A percentile compares a stretch with the other conserved stretches of the same genome.
phyloP scores from a whole-genome alignment of 2,113 vertebrate species.

The Dasyprocta punctata region DNA sequence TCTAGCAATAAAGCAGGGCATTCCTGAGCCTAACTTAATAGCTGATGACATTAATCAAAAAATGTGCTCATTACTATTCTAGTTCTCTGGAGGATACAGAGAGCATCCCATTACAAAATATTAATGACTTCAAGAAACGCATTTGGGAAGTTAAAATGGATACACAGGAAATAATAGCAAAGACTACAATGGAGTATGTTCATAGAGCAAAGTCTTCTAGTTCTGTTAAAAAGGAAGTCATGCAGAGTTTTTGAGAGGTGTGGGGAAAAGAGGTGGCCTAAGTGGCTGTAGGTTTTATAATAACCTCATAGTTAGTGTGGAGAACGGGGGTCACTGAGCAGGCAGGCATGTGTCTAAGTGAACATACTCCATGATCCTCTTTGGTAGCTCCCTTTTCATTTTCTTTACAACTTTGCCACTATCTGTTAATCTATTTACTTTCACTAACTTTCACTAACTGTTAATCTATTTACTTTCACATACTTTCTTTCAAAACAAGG shows the following conservation, averaged over 20 bases:
- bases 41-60: conserved; percentile 29
- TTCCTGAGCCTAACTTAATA: conserved; percentile 29
- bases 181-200: neutral
- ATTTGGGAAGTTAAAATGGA: neutral
- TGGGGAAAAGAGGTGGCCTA: neutral
- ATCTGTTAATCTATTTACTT: conserved; percentile 22
- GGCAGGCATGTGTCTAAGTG: no score
- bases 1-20: conserved; percentile 28
- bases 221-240: neutral
- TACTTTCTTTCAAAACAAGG: conserved; percentile 26
- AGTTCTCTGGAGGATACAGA: conserved; percentile 2
- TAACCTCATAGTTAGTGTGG: neutral
- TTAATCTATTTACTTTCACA: conserved; percentile 29
- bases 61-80: neutral
- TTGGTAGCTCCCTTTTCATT: neutral
- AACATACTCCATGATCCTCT: neutral
- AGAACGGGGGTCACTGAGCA: neutral
- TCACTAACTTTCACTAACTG: neutral
- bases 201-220: neutral
- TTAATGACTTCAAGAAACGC: neutral
- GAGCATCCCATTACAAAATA: neutral
- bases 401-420: neutral
- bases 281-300: neutral
- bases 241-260: neutral
- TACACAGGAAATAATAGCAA: neutral